These are phyloP conservation scores for Prionailurus bengalensis DNA, from an alignment of 2,113 vertebrate species.

Conservation along the genomic window DNA sequence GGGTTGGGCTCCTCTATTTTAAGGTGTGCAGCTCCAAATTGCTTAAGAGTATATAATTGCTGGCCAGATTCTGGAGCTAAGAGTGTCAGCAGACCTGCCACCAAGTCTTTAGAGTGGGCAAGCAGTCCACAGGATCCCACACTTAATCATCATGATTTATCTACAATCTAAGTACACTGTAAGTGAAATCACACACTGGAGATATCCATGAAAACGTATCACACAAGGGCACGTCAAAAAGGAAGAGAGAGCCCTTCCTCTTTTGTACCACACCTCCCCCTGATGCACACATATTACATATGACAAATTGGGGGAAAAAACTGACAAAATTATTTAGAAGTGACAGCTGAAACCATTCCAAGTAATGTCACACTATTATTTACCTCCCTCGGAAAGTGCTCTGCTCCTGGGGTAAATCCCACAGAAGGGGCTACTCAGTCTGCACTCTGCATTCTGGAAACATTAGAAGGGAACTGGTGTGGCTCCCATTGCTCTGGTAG, in stretches of 20 bases:
- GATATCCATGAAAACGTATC: background rate
- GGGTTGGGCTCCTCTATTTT: conserved; percentile 64
- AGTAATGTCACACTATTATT: background rate
- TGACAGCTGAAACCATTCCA: background rate
- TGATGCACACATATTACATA: too few relatives aligned
- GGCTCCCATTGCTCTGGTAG: background rate
- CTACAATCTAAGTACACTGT: background rate
- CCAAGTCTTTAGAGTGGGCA: background rate
- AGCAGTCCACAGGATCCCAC: background rate
- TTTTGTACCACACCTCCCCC: too few relatives aligned
- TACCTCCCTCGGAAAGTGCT: background rate
- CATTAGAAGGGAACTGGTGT: background rate
- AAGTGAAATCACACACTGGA: background rate
- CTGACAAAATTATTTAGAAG: background rate
- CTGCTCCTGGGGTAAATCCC: background rate
- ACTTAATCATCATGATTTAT: background rate
- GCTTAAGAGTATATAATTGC: conserved; percentile 34
- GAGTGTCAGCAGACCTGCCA: background rate
- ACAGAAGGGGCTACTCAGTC: background rate
- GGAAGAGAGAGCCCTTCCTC: background rate
- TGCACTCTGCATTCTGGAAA: background rate
- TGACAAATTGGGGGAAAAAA: fast-evolving
- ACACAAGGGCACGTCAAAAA: background rate
- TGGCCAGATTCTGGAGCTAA: background rate
- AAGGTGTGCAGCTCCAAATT: conserved; percentile 59